Evolutionary conservation across 1,140 invertebrate genomes (phyloP).

Genomic region (Dendrolimus kikuchii): DNA sequence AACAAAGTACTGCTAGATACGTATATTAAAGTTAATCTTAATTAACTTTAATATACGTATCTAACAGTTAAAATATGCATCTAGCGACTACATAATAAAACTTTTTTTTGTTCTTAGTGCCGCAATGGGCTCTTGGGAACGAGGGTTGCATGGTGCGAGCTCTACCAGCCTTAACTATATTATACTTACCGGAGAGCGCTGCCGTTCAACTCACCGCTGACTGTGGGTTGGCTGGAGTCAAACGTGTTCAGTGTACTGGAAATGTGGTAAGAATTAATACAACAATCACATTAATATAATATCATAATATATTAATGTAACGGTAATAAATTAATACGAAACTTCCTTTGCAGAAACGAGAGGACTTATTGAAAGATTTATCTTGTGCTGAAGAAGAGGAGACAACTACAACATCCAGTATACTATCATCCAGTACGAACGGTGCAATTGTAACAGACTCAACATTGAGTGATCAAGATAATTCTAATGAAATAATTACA

Average conservation of each 20-base stretch:
- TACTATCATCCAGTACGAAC: slow-evolving; percentile 19
- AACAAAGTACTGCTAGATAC: too few species aligned
- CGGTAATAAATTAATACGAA: slow-evolving; percentile 6
- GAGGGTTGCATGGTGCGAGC: slow-evolving; percentile 78
- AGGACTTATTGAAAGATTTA: slow-evolving; percentile 57
- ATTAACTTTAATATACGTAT: too few species aligned
- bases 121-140: slow-evolving; percentile 77
- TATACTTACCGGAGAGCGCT: slow-evolving; percentile 83
- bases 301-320: background rate
- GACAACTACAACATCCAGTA: slow-evolving; percentile 20
- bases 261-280: slow-evolving; percentile 73
- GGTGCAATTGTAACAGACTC: slow-evolving; percentile 33
- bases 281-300: background rate
- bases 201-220: slow-evolving; percentile 90
- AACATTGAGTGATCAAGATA: slow-evolving; percentile 36
- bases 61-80: too few species aligned
- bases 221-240: slow-evolving; percentile 89
- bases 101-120: slow-evolving; percentile 67
- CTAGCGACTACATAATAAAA: too few species aligned
- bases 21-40: too few species aligned
- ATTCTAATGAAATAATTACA: slow-evolving; percentile 29
- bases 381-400: slow-evolving; percentile 59
- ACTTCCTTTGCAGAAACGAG: slow-evolving; percentile 53
- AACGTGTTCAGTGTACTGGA: slow-evolving; percentile 79
- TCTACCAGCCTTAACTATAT: slow-evolving; percentile 78